Evolutionary conservation across 2,113 vertebrate species (phyloP), one percentile per base, ranked within the genome.

Genomic region (Nothocercus nigrocapillus): DNA sequence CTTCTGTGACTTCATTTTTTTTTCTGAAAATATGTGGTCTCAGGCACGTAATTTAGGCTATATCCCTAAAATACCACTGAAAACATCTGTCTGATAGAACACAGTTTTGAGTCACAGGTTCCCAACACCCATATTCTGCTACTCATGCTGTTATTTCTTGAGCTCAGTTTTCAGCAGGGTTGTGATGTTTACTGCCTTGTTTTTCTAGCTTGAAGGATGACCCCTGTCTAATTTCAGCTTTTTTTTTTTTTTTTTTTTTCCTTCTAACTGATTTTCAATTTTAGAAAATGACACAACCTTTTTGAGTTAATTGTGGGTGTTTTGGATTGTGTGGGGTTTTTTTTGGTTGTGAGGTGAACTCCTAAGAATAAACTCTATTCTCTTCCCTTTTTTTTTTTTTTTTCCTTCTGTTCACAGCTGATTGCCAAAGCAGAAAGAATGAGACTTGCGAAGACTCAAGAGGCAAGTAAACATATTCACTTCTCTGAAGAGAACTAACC

Each of bases 341-440:
- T 49, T 22, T 49, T 49, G 58, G 10, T 3, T 49, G 11, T n/a
- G 25, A 58, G 18, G 58, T 36, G 25, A 88, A 66, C 54, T 47
- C 7, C 2, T 72, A 62, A 14, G 59, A 18, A 3, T 15, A 5
- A 1, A 4, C 27, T 68, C 27, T 68, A 0, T 88, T 70, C 85
- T 28, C 64, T 83, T 16, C 63, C 9, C 47, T 56, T 4, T 93
- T 76, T 93, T 49, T 40, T 56, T 4, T 93, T 76, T 93, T 49
- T 40, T 96, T 66, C 21, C 21, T 49, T 96, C 83, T 95, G 77
- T 95, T 94, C 93, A 34, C 96, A 99, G 99, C 96, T 99, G 96
- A 99, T 99, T 95, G 98, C 98, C 85, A 99, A 99, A 98, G 99
- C 99, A 10, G 99, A 99, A 95, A 99, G 98, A 96, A 99, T 99